A percentile compares a stretch with the other conserved stretches of the same genome.
Conservation (phyloP, 2,797 vertebrate genomes). For the Epinephelus malabaricus region DNA sequence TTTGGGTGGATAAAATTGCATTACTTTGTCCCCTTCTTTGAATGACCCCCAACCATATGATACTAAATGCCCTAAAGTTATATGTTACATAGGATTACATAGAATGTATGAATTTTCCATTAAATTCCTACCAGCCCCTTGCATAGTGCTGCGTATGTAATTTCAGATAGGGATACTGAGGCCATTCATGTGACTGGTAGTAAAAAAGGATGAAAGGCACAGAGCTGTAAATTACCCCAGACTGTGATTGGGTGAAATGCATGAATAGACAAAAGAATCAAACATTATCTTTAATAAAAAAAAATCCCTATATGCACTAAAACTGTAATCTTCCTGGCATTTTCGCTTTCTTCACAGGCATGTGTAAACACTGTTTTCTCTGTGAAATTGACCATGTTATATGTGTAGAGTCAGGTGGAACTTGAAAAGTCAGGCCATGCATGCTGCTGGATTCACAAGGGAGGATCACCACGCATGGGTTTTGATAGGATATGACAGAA, state of each 20-base stretch:
- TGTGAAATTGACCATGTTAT: constrained; percentile 28
- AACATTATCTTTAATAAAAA: neutral
- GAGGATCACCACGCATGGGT: constrained; percentile 3
- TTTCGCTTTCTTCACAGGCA: neutral
- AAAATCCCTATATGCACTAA: neutral
- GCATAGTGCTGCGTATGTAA: constrained; percentile 13
- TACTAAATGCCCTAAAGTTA: neutral
- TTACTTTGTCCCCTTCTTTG: neutral
- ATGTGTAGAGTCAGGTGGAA: constrained; percentile 25
- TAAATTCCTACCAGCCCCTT: neutral
- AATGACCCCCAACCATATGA: neutral
- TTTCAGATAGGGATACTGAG: constrained; percentile 9
- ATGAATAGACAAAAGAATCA: neutral
- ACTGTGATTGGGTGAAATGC: constrained; percentile 2
- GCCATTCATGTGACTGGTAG: neutral
- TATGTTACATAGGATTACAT: neutral
- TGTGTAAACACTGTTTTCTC: constrained; percentile 1
- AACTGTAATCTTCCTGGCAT: neutral
- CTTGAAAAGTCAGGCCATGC: constrained; percentile 2
- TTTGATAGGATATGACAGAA: constrained; percentile 50
- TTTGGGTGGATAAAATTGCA: neutral
- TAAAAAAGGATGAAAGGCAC: neutral
- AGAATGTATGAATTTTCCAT: neutral
- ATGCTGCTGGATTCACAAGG: constrained; percentile 24
- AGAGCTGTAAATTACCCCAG: neutral